Conservation (phyloP, 2,113 vertebrate genomes). For the Uropsilus gracilis region DNA sequence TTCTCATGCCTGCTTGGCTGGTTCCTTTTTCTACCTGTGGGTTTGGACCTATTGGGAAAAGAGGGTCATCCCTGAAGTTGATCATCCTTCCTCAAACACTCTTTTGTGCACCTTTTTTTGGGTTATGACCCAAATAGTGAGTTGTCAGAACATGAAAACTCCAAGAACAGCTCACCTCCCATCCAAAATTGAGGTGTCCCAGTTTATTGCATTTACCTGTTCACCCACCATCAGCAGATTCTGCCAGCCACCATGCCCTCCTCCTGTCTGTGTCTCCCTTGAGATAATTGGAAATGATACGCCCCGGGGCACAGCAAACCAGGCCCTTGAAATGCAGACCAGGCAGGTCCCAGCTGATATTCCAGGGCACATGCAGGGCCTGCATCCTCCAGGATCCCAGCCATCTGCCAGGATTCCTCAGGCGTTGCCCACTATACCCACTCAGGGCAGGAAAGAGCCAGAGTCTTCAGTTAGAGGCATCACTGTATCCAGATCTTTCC, state of each 20-base stretch:
- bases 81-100: not conserved
- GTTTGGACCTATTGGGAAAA: not conserved
- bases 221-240: not conserved
- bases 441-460: not conserved
- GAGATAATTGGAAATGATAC: conserved; percentile 63
- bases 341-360: not conserved
- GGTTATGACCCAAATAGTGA: not conserved
- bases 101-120: not conserved
- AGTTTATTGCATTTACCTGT: not conserved
- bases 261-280: not conserved
- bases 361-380: not conserved
- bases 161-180: not conserved
- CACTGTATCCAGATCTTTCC: not conserved
- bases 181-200: not conserved
- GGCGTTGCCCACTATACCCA: not conserved
- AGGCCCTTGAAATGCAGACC: conserved; percentile 43
- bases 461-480: not conserved
- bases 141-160: not conserved
- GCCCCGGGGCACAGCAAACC: conserved; percentile 49
- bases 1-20: not conserved
- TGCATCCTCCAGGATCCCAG: not conserved
- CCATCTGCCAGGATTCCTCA: no score
- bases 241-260: not conserved
- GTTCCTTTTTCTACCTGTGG: not conserved
- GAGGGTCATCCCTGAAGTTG: not conserved